Percentiles rank a stretch among this genome's conserved stretches.
These are phyloP conservation scores for Pipra filicauda DNA, from an alignment of 2,113 vertebrate species.

Conservation along the genomic window DNA sequence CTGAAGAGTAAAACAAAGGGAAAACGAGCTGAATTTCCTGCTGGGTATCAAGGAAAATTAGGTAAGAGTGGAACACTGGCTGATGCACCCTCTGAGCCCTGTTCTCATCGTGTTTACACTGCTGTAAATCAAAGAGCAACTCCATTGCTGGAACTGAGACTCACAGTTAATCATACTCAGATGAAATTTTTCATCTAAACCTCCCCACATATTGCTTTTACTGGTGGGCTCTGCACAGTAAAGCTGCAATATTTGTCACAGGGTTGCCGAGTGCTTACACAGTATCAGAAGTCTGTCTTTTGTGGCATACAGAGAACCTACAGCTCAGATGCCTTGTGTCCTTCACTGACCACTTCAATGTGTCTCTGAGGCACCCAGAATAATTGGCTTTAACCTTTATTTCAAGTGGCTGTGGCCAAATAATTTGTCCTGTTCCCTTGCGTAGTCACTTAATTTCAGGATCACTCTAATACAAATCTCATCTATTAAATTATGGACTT, in stretches of 20 bases:
- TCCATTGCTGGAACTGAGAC: not conserved
- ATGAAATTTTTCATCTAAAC: not conserved
- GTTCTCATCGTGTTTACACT: not conserved
- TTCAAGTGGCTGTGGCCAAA: not conserved
- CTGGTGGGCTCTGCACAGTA: not conserved
- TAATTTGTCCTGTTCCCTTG: not conserved
- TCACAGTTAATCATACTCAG: not conserved
- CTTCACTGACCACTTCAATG: accelerated
- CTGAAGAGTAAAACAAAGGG: not conserved
- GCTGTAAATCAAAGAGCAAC: not conserved
- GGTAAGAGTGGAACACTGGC: not conserved
- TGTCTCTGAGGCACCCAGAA: not conserved
- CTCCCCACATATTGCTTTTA: not conserved
- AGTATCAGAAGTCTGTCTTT: not conserved
- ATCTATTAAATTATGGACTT: not conserved
- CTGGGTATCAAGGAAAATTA: not conserved
- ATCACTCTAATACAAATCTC: not conserved
- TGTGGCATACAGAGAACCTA: not conserved
- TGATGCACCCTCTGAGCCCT: not conserved
- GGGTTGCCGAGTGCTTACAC: not conserved
- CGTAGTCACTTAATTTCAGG: not conserved
- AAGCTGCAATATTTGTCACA: not conserved
- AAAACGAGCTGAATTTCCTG: not conserved
- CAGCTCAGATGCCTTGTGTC: not conserved
- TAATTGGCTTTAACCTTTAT: not conserved